Evolutionary conservation across 2,797 vertebrate genomes (phyloP).

Genomic region (Australoheros facetus): DNA sequence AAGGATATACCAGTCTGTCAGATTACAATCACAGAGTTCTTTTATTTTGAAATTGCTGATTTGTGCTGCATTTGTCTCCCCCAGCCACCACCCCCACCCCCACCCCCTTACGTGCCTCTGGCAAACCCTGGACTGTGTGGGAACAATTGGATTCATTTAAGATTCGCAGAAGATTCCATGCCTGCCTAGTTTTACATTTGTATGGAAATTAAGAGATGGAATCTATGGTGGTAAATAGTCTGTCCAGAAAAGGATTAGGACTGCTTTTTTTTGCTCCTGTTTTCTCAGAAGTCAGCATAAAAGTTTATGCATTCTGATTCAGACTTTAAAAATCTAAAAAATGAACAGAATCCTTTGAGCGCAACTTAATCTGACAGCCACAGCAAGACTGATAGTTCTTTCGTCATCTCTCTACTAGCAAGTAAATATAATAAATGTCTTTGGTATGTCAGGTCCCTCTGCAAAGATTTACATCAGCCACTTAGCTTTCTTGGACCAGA

Average conservation of each 20-base stretch:
- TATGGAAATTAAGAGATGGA: conserved; percentile 85
- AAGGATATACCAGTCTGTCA: conserved; percentile 56
- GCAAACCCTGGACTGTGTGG: conserved; percentile 69
- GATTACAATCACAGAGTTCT: conserved; percentile 67
- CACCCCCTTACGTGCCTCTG: conserved; percentile 24
- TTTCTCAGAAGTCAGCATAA: conserved; percentile 72
- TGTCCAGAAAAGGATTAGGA: conserved; percentile 62
- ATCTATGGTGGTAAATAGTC: conserved; percentile 80
- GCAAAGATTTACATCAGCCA: conserved; percentile 28
- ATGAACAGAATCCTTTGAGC: conserved; percentile 39
- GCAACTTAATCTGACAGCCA: conserved; percentile 48
- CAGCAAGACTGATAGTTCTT: conserved; percentile 20
- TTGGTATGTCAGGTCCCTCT: not conserved
- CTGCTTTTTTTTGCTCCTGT: conserved; percentile 50
- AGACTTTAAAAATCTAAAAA: conserved; percentile 50
- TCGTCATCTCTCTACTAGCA: conserved; percentile 23
- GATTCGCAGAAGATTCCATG: conserved; percentile 80
- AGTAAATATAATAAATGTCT: conserved; percentile 24
- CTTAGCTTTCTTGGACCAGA: conserved; percentile 26
- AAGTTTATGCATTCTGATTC: conserved; percentile 66
- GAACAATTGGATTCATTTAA: conserved; percentile 82
- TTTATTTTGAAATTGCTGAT: conserved; percentile 81
- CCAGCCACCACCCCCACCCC: too few relatives aligned
- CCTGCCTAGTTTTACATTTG: conserved; percentile 80
- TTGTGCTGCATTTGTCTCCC: conserved; percentile 54